Percentiles rank a stretch among this genome's conserved stretches.
These are phyloP conservation scores for Brachyptera risi DNA, from an alignment of 2,888 invertebrate genomes.

Conservation along the genomic window DNA sequence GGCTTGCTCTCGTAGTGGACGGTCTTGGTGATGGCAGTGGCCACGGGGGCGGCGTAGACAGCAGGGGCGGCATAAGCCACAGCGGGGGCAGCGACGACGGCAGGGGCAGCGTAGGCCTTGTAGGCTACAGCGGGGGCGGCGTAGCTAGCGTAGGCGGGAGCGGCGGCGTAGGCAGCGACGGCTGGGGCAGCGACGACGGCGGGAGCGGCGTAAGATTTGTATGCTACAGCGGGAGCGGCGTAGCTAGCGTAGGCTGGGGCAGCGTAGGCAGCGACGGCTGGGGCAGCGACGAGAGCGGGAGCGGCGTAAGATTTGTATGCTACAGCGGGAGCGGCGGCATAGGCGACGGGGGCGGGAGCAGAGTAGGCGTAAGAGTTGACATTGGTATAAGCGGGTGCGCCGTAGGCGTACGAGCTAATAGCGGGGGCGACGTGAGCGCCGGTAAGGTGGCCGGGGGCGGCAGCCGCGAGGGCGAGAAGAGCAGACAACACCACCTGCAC, in stretches of 20 bases:
- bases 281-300: constrained; percentile 25
- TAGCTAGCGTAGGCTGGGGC: too few relatives aligned
- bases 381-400: constrained; percentile 28
- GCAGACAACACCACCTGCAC: constrained; percentile 40
- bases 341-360: constrained; percentile 24
- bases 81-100: background rate
- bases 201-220: constrained; percentile 27
- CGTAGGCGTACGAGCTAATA: too few relatives aligned
- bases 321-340: constrained; percentile 27
- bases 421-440: constrained; percentile 22
- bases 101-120: constrained; percentile 24
- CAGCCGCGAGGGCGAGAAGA: constrained; percentile 42
- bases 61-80: constrained; percentile 36
- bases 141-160: too few relatives aligned
- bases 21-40: constrained; percentile 37
- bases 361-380: too few relatives aligned
- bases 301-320: constrained; percentile 29
- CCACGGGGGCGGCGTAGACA: constrained; percentile 42
- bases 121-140: constrained; percentile 30
- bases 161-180: constrained; percentile 39
- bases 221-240: too few relatives aligned
- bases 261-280: constrained; percentile 19
- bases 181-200: constrained; percentile 34
- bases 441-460: constrained; percentile 35
- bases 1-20: constrained; percentile 40